Conservation (phyloP, 1,140 invertebrate genomes). For the Drosophila littoralis region DNA sequence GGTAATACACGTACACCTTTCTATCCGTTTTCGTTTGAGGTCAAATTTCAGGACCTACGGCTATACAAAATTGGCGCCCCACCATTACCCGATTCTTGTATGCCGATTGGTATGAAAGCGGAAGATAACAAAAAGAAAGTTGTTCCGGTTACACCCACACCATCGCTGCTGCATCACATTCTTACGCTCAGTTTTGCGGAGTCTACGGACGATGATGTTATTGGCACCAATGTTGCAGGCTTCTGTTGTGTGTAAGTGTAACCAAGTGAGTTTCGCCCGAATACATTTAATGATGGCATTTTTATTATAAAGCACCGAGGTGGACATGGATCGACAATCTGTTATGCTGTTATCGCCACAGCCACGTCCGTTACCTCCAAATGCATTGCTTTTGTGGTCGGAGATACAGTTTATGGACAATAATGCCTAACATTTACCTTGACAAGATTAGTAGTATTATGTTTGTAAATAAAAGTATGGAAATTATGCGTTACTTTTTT, state of each 20-base stretch:
- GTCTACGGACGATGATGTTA: slow-evolving; percentile 90
- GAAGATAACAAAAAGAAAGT: slow-evolving; percentile 97
- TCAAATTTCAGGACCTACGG: slow-evolving; percentile 94
- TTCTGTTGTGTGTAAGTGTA: slow-evolving; percentile 96
- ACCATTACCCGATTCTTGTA: slow-evolving; percentile 95
- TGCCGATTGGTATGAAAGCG: slow-evolving; percentile 97
- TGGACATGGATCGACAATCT: slow-evolving; percentile 94
- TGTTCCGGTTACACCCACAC: slow-evolving; percentile 91
- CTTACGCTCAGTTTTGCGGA: slow-evolving; percentile 94
- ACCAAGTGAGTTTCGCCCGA: not conserved
- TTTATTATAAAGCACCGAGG: slow-evolving; percentile 89
- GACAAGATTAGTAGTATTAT: too few relatives aligned
- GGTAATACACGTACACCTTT: slow-evolving; percentile 90
- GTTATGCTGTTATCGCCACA: slow-evolving; percentile 96
- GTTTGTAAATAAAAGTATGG: not conserved
- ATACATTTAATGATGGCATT: slow-evolving; percentile 2
- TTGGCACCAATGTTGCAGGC: slow-evolving; percentile 95
- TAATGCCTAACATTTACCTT: slow-evolving; percentile 84
- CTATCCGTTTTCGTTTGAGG: slow-evolving; percentile 96
- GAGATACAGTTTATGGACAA: slow-evolving; percentile 96
- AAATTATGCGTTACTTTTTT: not conserved
- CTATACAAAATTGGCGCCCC: slow-evolving; percentile 98
- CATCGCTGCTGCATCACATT: slow-evolving; percentile 93
- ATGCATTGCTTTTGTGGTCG: slow-evolving; percentile 91
- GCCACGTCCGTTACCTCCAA: slow-evolving; percentile 95